Evolutionary conservation across 2,113 vertebrate species (phyloP).

Genomic region (Anoura caudifer): DNA sequence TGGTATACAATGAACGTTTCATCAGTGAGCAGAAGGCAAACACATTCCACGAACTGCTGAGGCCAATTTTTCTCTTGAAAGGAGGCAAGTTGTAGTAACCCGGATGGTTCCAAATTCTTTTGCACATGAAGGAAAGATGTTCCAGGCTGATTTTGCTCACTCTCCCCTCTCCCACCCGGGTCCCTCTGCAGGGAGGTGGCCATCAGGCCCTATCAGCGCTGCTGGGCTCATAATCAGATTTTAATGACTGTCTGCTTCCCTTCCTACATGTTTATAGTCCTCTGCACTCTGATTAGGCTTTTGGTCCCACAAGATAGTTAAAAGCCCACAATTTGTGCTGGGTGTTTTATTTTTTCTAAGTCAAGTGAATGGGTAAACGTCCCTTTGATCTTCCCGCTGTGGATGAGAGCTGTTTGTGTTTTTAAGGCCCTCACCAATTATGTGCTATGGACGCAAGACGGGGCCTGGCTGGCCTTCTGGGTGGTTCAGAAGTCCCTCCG

Average conservation of each 20-base stretch:
- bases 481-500: constrained; percentile 54
- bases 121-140: background rate
- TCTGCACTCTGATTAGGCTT: constrained; percentile 54
- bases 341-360: constrained; percentile 68
- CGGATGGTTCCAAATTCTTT: background rate
- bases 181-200: constrained; percentile 36
- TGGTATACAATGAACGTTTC: background rate
- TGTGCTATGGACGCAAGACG: constrained; percentile 33
- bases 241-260: constrained; percentile 68
- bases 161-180: background rate
- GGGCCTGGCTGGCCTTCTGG: constrained; percentile 64
- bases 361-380: constrained; percentile 64
- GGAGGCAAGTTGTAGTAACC: background rate
- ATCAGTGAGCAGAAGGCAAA: background rate
- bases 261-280: constrained; percentile 71
- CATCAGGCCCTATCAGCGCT: constrained; percentile 40
- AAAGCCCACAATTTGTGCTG: constrained; percentile 52
- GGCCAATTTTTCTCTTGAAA: background rate
- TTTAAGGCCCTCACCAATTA: constrained; percentile 69
- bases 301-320: constrained; percentile 67
- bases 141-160: background rate
- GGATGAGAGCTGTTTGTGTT: constrained; percentile 62
- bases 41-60: background rate
- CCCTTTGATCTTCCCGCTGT: constrained; percentile 70
- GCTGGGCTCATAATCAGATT: constrained; percentile 66